A percentile compares a stretch with the other conserved stretches of the same genome.
Conservation (phyloP, 2,113 vertebrate species). For the Eulemur rufifrons region DNA sequence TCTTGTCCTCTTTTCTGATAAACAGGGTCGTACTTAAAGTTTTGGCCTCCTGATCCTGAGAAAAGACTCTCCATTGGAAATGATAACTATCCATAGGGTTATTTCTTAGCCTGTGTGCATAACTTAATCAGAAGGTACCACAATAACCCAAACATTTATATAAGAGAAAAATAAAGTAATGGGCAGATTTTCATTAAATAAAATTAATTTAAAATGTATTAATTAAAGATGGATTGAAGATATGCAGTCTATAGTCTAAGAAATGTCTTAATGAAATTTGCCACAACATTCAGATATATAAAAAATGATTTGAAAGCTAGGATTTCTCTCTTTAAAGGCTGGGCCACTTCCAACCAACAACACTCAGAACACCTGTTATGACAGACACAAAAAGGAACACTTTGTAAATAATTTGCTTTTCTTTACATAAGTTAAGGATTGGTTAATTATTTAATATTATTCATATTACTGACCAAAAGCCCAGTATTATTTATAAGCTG, state of each 20-base stretch:
- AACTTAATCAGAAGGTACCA: background rate
- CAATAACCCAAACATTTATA: background rate
- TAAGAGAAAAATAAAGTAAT: background rate
- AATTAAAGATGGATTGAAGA: background rate
- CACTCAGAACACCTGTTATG: background rate
- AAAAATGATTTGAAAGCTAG: constrained; percentile 9
- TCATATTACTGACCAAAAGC: background rate
- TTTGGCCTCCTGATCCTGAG: background rate
- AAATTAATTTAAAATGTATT: constrained; percentile 11
- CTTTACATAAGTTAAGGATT: background rate
- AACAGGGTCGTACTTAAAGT: background rate
- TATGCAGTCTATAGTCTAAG: background rate
- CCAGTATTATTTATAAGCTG: background rate
- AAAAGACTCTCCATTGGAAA: background rate
- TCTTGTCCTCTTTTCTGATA: background rate
- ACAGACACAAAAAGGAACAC: background rate
- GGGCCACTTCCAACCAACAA: background rate
- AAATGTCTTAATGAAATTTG: background rate
- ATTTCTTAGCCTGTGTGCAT: background rate
- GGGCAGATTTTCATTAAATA: background rate
- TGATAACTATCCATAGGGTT: background rate
- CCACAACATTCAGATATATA: background rate
- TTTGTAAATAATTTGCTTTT: background rate
- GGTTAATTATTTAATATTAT: background rate
- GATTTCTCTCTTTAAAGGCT: constrained; percentile 23